Conservation (phyloP, 2,113 vertebrate species). For the Rhinopomastus cyanomelas region DNA sequence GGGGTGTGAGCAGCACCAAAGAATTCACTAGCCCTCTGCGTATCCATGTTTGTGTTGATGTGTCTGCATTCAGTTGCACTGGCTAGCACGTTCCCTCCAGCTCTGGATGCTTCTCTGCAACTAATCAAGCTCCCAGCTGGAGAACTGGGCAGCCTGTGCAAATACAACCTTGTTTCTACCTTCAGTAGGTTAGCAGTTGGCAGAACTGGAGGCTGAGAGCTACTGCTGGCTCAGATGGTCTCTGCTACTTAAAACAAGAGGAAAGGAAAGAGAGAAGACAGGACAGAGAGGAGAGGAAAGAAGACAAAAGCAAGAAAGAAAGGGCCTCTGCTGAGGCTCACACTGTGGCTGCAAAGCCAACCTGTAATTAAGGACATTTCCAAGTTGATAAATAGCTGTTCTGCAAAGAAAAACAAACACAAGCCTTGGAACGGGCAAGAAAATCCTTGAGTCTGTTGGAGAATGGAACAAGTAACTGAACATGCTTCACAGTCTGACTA, state of each 20-base stretch:
- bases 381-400: background rate
- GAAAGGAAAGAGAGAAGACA: background rate
- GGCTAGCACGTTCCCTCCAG: background rate
- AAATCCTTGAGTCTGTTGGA: background rate
- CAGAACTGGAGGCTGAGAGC: background rate
- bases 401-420: background rate
- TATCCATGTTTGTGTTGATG: background rate
- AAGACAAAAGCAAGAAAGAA: no score
- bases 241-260: background rate
- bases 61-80: background rate
- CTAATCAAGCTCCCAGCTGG: background rate
- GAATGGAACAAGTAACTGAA: background rate
- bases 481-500: background rate
- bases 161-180: background rate
- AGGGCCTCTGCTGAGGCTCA: background rate
- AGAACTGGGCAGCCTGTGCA: background rate
- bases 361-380: background rate
- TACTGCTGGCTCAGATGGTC: background rate
- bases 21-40: background rate
- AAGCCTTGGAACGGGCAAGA: background rate
- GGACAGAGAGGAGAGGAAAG: no score
- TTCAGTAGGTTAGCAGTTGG: background rate
- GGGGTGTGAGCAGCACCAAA: background rate
- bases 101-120: background rate
- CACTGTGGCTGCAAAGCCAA: background rate